phyloP scores from a whole-genome alignment of 2,888 invertebrate genomes.

The Diadegma fenestrale region DNA sequence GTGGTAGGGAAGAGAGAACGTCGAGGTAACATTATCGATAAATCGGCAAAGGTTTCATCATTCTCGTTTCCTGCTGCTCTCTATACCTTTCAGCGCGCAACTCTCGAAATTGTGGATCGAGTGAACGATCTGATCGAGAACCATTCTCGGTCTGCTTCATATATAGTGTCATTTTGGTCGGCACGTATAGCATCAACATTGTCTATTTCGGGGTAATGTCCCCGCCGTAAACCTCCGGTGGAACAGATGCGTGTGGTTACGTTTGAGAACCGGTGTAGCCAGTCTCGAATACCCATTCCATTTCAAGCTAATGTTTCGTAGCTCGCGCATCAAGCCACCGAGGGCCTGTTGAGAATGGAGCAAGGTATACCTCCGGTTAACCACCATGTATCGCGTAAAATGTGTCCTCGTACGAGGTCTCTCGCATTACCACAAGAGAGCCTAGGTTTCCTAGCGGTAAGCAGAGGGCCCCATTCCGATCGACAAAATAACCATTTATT shows the following conservation, averaged over 20 bases:
- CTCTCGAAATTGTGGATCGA: constrained; percentile 21
- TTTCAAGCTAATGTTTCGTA: constrained; percentile 71
- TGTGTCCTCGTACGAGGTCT: constrained; percentile 31
- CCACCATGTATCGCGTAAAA: constrained; percentile 58
- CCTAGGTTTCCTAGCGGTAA: constrained; percentile 13
- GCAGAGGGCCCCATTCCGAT: constrained; percentile 33
- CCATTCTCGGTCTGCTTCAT: constrained; percentile 3
- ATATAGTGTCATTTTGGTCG: constrained; percentile 38
- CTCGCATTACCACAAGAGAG: constrained; percentile 35
- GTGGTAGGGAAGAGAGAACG: constrained; percentile 51
- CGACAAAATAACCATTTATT: constrained; percentile 52
- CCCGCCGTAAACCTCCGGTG: constrained; percentile 75
- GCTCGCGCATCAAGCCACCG: constrained; percentile 48
- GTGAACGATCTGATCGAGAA: constrained; percentile 44
- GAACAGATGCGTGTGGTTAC: constrained; percentile 79
- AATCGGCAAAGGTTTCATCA: constrained; percentile 79
- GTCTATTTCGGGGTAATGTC: constrained; percentile 25
- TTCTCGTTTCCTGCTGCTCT: constrained; percentile 48
- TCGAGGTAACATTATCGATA: constrained; percentile 80
- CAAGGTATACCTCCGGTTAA: constrained; percentile 44
- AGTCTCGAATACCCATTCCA: constrained; percentile 68
- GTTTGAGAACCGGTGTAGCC: constrained; percentile 74
- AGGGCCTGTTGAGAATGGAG: constrained; percentile 26
- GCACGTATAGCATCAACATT: constrained; percentile 5
- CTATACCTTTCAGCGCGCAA: not conserved